Percentiles rank a stretch among this genome's conserved stretches.
These are phyloP conservation scores for Ivindomyrus marchei DNA, from an alignment of 2,113 vertebrate species.

Conservation along the genomic window DNA sequence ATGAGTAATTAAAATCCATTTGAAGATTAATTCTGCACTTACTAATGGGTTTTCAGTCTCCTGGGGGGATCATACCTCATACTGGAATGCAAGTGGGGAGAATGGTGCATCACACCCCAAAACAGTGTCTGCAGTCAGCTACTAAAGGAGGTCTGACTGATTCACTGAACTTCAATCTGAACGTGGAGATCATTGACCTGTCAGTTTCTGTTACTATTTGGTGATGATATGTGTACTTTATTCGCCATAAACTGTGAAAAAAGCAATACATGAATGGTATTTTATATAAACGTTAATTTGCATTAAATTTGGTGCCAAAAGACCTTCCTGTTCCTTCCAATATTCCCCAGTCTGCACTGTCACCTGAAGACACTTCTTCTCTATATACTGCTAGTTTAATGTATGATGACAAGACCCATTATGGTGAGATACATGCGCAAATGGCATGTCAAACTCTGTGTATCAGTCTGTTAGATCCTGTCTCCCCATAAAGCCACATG, in stretches of 20 bases:
- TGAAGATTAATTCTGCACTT: not conserved
- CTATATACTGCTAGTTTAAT: conserved; percentile 82
- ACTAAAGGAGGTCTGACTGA: not conserved
- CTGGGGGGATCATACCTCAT: not conserved
- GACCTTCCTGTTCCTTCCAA: not conserved
- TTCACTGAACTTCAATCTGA: not conserved
- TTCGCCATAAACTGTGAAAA: not conserved
- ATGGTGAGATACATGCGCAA: conserved; percentile 75
- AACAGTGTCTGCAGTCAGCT: not conserved
- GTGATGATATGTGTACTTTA: not conserved
- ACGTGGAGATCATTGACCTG: not conserved
- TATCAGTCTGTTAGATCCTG: conserved; percentile 78
- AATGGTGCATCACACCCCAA: not conserved
- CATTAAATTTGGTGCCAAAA: not conserved
- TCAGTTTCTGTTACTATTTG: not conserved
- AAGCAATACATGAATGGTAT: not conserved
- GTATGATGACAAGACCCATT: conserved; percentile 85
- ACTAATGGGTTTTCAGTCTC: not conserved
- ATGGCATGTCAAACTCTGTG: conserved; percentile 88
- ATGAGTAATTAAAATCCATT: not conserved
- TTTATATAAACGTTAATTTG: not conserved
- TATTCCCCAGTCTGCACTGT: conserved; percentile 60
- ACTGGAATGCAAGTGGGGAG: not conserved
- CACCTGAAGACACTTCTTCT: conserved; percentile 74
- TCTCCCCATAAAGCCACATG: conserved; percentile 64